Evolutionary conservation across 2,888 invertebrate genomes (phyloP), one percentile per base, ranked within the genome.

Genomic region (Lissonota sp.): DNA sequence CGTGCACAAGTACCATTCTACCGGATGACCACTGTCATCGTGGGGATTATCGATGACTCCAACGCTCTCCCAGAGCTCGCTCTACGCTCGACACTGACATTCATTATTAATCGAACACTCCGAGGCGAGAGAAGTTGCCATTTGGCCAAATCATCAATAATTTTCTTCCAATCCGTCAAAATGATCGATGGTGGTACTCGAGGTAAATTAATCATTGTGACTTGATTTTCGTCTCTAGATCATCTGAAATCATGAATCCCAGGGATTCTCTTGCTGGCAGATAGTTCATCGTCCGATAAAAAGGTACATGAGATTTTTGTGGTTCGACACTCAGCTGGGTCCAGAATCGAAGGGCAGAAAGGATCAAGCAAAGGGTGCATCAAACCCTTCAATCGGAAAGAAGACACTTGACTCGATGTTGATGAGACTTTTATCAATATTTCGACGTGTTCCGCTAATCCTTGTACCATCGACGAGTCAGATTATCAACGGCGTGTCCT

Each of bases 71-170:
- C 3, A 26, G 26, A 26, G 26, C 26, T 26, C 16, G 16, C 40
- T 67, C 44, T 39, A 14, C 16, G 14, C 55, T 42, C 55, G 55
- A 55, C 26, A 53, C 67, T 6, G 67, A 67, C 67, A 67, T 53
- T 67, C 55, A 57, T 67, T 67, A 67, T 67, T 67, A 67, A 67
- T 67, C 67, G 26, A 26, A 67, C 67, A 10, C 55, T 55, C 16
- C 53, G 14, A 39, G 55, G 55, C 42, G 67, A 67, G 53, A 53
- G 53, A 5, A 12, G 53, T 53, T 53, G 14, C n/a, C n/a, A n/a
- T n/a, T n/a, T n/a, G 14, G 16, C 12, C 5, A 53, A 53, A 14
- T 14, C 3, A 14, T 53, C 14, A 3, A 53, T 14, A 53, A 53
- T 14, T 16, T 16, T 12, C 16, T 7, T n/a, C 6, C 44, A 44